phyloP scores from a whole-genome alignment of 2,888 invertebrate genomes.

The Smittia sp. region DNA sequence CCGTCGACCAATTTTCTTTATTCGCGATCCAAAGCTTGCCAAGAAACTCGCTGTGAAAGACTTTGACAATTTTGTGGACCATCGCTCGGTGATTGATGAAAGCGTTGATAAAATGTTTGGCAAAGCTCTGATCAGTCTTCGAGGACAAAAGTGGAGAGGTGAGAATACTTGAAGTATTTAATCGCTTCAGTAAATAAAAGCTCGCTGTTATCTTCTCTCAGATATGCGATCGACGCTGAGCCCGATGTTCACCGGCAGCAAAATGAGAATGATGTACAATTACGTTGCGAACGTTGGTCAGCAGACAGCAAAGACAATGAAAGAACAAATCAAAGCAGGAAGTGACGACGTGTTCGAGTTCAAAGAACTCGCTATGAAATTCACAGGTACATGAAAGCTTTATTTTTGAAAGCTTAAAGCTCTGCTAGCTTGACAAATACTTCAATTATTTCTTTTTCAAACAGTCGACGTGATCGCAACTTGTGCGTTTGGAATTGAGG shows the following conservation, averaged over 20 bases:
- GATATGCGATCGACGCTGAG: conserved; percentile 48
- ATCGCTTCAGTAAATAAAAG: no score
- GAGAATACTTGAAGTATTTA: not conserved
- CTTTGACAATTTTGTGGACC: conserved; percentile 45
- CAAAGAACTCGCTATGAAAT: conserved; percentile 51
- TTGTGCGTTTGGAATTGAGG: conserved; percentile 53
- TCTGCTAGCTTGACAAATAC: no score
- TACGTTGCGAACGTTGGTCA: conserved; percentile 37
- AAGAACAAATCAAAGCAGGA: conserved; percentile 8
- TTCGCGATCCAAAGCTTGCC: conserved; percentile 33
- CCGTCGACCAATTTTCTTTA: not conserved
- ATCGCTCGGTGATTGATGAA: conserved; percentile 43
- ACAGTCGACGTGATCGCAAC: conserved; percentile 55
- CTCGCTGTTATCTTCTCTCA: no score
- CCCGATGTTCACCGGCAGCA: conserved; percentile 47
- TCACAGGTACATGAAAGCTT: no score
- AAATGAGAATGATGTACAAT: conserved; percentile 47
- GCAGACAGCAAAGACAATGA: conserved; percentile 18
- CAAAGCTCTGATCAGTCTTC: not conserved
- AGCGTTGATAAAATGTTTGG: conserved; percentile 45
- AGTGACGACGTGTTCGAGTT: conserved; percentile 46
- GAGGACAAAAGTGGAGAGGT: conserved; percentile 45
- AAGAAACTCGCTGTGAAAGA: conserved; percentile 42
- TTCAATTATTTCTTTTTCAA: no score
- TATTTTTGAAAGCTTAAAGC: no score